phyloP scores from a whole-genome alignment of 2,797 vertebrate genomes.

The Sandelia bainsii region DNA sequence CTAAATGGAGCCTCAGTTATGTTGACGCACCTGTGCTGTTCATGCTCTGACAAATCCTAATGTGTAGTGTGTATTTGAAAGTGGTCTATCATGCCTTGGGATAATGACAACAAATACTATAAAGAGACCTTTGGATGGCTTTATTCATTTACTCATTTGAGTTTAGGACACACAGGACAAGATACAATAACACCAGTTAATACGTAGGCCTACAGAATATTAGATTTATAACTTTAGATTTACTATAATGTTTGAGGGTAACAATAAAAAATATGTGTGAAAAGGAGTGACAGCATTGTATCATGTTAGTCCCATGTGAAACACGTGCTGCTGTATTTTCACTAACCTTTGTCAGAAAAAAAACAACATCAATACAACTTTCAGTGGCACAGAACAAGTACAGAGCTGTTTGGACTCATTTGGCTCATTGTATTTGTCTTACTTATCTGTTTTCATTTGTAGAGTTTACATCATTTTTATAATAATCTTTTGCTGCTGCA shows the following conservation, averaged over 20 bases:
- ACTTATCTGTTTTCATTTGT: neutral
- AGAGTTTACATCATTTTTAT: neutral
- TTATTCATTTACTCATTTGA: neutral
- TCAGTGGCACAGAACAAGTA: neutral
- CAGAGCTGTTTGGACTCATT: neutral
- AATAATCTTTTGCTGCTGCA: neutral
- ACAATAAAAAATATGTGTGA: neutral
- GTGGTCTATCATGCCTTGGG: neutral
- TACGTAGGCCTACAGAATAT: no score
- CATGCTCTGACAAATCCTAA: neutral
- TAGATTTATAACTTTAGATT: neutral
- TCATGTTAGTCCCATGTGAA: neutral
- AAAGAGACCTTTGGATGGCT: neutral
- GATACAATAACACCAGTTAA: neutral
- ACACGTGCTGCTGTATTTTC: neutral
- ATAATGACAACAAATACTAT: neutral
- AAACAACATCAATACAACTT: neutral
- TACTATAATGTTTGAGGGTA: neutral
- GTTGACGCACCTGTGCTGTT: no score
- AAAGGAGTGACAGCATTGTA: neutral
- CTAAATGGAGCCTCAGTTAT: neutral
- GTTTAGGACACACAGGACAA: neutral
- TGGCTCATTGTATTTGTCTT: neutral
- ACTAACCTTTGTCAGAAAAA: neutral
- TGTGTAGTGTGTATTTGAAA: neutral